These are phyloP conservation scores for Danaus melanippus DNA, from an alignment of 1,140 invertebrate genomes.

Conservation along the genomic window DNA sequence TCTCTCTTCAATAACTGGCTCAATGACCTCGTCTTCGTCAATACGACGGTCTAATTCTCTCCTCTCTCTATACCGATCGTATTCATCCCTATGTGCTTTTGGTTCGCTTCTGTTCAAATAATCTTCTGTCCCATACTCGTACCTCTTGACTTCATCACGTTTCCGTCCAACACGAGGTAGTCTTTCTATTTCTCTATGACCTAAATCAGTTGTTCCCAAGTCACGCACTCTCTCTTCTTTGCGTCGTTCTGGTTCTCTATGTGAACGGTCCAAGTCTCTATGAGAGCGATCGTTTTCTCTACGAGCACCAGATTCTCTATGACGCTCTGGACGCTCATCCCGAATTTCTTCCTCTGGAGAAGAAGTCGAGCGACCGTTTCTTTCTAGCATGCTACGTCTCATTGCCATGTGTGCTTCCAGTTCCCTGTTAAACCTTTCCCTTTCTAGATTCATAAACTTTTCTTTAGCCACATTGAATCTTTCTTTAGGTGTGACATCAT, in stretches of 20 bases:
- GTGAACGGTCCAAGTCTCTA: constrained; percentile 52
- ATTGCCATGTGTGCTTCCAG: constrained; percentile 67
- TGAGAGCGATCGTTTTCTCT: constrained; percentile 61
- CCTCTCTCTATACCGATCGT: constrained; percentile 51
- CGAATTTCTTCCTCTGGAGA: constrained; percentile 66
- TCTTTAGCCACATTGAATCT: constrained; percentile 88
- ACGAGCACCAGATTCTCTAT: constrained; percentile 51
- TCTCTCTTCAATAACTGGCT: constrained; percentile 62
- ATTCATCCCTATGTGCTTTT: constrained; percentile 52
- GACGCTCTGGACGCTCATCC: constrained; percentile 59
- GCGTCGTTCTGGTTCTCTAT: constrained; percentile 51
- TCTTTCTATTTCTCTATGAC: constrained; percentile 54
- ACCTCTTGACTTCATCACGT: constrained; percentile 53
- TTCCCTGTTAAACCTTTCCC: constrained; percentile 75
- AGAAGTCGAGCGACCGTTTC: constrained; percentile 68
- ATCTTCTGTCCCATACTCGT: constrained; percentile 56
- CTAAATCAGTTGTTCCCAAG: constrained; percentile 33
- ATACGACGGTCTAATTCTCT: constrained; percentile 56
- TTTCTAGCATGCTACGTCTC: constrained; percentile 62
- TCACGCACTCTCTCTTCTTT: constrained; percentile 55
- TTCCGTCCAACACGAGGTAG: constrained; percentile 58
- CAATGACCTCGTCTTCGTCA: constrained; percentile 65
- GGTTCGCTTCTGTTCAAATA: constrained; percentile 58
- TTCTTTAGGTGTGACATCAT: constrained; percentile 77
- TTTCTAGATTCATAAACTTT: constrained; percentile 84